Base-by-base conservation (phyloP, 2,888 invertebrate species). In the Drosophila prolongata region DNA sequence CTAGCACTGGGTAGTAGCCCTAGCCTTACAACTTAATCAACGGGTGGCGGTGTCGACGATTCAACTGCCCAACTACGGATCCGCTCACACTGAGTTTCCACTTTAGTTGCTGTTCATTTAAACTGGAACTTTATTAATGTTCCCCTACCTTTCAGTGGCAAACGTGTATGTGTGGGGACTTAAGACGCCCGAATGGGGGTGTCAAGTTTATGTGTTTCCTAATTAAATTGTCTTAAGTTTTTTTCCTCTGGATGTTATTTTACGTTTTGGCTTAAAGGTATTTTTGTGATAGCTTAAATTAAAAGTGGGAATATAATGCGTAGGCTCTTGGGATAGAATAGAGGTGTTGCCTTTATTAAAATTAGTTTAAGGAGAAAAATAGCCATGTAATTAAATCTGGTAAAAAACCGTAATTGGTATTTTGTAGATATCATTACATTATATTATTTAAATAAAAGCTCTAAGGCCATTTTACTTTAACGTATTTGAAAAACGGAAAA, bases 131-230 rank as follows among this genome's bases (percentile, higher is more conserved):
- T 83, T 83, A 83, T 83, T 80, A 83, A 82, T 82, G 82, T 68
- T 52, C 16, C 43, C 67, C 64, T 64, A 34, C 13, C n/a, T 16
- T 14, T 13, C 30, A 4, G 34, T 57, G 34, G 9, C 9, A 38
- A n/a, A 38, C n/a, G 38, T 47, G 37, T 43, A 38, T 11, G 27
- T 70, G 43, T 14, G 52, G 53, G 54, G 35, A 49, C 44, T 58
- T 67, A 65, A 47, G 58, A 59, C 44, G 57, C 38, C 43, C 44
- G 69, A 53, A 42, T 49, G 34, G 60, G 69, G 70, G 81, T 84
- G 78, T 84, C 77, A 84, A 76, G 81, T 87, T 87, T 84, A 87
- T 87, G 84, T 80, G 84, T 66, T 83, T 73, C 74, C 78, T 84
- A 83, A 83, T 87, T 87, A 84, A 87, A 87, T 87, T 83, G 87